These are phyloP conservation scores for Parasteatoda lunata DNA, from an alignment of 2,888 invertebrate species.

Conservation along the genomic window DNA sequence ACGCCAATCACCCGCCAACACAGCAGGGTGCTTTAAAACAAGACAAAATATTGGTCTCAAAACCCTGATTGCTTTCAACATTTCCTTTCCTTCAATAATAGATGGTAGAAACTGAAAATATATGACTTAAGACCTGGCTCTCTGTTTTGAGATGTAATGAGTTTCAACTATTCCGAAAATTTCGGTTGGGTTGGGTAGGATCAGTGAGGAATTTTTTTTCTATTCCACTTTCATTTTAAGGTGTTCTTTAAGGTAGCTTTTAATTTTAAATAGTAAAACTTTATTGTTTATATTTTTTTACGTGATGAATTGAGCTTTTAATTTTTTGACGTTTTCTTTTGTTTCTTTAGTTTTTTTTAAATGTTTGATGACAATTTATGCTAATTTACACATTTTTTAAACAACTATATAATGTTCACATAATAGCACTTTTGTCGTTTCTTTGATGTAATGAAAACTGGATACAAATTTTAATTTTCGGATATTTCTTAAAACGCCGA, in stretches of 20 bases:
- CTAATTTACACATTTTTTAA: too few species aligned
- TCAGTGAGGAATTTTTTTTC: neutral
- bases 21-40: constrained; percentile 13
- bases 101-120: neutral
- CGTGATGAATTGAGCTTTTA: too few species aligned
- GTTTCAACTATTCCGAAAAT: neutral
- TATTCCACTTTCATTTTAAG: neutral
- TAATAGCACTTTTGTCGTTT: too few species aligned
- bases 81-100: neutral
- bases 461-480: too few species aligned
- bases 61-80: constrained; percentile 27
- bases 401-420: too few species aligned
- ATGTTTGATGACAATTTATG: too few species aligned
- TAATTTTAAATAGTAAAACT: neutral
- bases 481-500: too few species aligned
- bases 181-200: neutral
- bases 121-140: neutral
- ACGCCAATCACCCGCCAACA: constrained; percentile 39
- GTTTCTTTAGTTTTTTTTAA: too few species aligned
- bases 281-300: too few species aligned
- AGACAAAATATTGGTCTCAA: constrained; percentile 9
- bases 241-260: neutral
- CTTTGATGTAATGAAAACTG: too few species aligned
- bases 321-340: too few species aligned
- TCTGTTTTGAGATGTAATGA: neutral